Conservation (phyloP, 1,140 invertebrate genomes). For the honey bee (Apis mellifera) region Amel_HAv3.1 CM009935.2:1614001-1614500, state of each 20-base stretch:
- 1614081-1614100: no score
- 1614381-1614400: constrained; percentile 74
- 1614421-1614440: constrained; percentile 69
- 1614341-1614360: constrained; percentile 69
- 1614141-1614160: no score
- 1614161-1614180: no score
- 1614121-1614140: no score
- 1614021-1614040: no score
- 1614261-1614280: not conserved
- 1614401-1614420: constrained; percentile 64
- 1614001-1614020: no score
- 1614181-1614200: not conserved
- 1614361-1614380: constrained; percentile 79
- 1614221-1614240: not conserved
- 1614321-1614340: not conserved
- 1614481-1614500: constrained; percentile 63
- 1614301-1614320: not conserved
- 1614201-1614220: no score
- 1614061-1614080: no score
- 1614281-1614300: constrained; percentile 31
- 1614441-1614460: constrained; percentile 67
- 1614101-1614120: no score
- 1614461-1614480: constrained; percentile 8
- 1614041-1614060: no score
- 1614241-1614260: not conserved